Percentiles rank a stretch among this genome's conserved stretches.
Conservation (phyloP, 2,797 vertebrate genomes). For the Hippoglossus hippoglossus region DNA sequence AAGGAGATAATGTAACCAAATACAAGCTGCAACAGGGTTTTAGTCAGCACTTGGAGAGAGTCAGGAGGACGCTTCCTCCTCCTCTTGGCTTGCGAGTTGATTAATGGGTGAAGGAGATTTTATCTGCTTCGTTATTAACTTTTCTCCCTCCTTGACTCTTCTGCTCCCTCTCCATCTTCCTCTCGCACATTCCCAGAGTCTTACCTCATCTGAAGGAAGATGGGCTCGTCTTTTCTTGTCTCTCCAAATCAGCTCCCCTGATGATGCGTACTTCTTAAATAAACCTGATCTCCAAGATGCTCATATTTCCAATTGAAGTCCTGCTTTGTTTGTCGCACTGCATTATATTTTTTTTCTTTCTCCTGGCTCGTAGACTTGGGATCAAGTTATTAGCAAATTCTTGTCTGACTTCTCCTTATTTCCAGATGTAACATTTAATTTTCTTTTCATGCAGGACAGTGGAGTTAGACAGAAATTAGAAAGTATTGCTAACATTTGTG, state of each 20-base stretch:
- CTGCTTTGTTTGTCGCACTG: constrained; percentile 13
- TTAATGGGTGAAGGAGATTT: constrained; percentile 65
- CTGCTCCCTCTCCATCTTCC: constrained; percentile 58
- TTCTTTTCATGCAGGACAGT: constrained; percentile 1
- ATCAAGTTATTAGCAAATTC: constrained; percentile 38
- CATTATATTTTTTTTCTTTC: constrained; percentile 9
- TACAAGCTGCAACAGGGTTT: constrained; percentile 55
- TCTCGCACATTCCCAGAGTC: constrained; percentile 53
- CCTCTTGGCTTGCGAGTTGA: constrained; percentile 58
- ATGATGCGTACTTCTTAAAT: constrained; percentile 41
- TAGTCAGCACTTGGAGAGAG: constrained; percentile 38
- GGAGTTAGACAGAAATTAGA: not conserved
- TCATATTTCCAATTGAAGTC: constrained; percentile 36
- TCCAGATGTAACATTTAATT: constrained; percentile 2
- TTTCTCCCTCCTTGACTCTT: constrained; percentile 57
- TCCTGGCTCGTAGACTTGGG: constrained; percentile 12
- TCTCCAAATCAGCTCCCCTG: constrained; percentile 41
- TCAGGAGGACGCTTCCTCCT: constrained; percentile 48
- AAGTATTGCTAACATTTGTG: not conserved
- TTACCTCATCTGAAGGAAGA: constrained; percentile 64
- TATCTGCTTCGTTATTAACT: constrained; percentile 71
- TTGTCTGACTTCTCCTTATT: constrained; percentile 27
- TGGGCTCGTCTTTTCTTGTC: constrained; percentile 46
- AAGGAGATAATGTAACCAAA: constrained; percentile 67
- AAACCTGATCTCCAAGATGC: constrained; percentile 35